phyloP scores from a whole-genome alignment of 2,888 invertebrate species.

The Dasysyrphus albostriatus region DNA sequence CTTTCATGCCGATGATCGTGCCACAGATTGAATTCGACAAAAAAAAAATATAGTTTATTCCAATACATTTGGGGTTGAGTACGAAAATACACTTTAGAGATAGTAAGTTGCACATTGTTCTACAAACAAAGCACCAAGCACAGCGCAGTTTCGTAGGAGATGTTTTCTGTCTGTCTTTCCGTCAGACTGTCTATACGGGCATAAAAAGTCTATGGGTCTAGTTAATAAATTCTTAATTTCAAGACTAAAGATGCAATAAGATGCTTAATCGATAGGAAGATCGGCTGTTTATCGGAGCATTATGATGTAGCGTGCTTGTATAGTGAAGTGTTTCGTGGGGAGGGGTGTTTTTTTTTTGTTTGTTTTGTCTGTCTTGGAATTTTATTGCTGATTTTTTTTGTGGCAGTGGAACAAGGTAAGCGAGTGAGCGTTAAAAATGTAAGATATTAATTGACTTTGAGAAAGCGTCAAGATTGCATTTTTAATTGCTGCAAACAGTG shows the following conservation, averaged over 20 bases:
- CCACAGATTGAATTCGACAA: not conserved
- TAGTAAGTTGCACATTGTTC: conserved; percentile 7
- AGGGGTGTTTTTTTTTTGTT: not conserved
- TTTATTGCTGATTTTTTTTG: conserved; percentile 46
- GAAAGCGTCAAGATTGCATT: conserved; percentile 29
- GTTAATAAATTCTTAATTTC: conserved; percentile 60
- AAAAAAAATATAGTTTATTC: not conserved
- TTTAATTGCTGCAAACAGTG: conserved; percentile 4
- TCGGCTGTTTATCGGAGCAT: conserved; percentile 33
- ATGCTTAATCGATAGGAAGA: conserved; percentile 51
- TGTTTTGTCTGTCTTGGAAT: conserved; percentile 18
- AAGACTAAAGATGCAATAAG: conserved; percentile 50
- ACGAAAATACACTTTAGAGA: conserved; percentile 2
- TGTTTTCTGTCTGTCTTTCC: conserved; percentile 48
- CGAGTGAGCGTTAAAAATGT: conserved; percentile 28
- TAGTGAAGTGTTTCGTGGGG: not conserved
- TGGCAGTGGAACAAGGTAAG: conserved; percentile 69
- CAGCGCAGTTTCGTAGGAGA: not conserved
- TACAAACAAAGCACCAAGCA: not conserved
- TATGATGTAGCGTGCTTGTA: conserved; percentile 14
- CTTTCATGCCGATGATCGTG: conserved; percentile 31
- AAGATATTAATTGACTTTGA: conserved; percentile 18
- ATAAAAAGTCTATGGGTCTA: conserved; percentile 46
- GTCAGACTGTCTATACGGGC: conserved; percentile 11
- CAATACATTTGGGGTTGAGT: not conserved